Conservation (phyloP, 2,113 vertebrate genomes). For the Centropus bengalensis region DNA sequence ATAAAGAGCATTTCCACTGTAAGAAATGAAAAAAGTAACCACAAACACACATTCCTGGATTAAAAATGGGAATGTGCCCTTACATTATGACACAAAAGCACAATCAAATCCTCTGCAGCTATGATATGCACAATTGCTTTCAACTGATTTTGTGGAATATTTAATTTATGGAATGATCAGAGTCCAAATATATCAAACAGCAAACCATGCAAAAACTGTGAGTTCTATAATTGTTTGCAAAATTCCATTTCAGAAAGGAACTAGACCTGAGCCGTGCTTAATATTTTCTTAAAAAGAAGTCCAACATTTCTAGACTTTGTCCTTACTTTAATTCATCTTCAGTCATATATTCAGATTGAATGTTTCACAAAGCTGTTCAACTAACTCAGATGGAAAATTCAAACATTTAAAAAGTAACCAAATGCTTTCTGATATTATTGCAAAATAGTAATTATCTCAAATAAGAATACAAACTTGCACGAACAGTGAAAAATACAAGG, state of each 20-base stretch:
- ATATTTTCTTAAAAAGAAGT: neutral
- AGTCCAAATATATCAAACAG: neutral
- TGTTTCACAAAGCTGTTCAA: neutral
- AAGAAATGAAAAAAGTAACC: neutral
- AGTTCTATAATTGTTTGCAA: neutral
- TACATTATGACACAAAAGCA: neutral
- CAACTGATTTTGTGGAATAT: neutral
- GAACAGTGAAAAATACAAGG: neutral
- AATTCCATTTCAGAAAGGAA: neutral
- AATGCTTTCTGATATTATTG: neutral
- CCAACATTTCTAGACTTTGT: neutral
- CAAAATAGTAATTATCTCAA: neutral
- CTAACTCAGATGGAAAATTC: neutral
- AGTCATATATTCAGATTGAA: neutral
- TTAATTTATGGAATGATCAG: neutral
- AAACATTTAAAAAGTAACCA: neutral
- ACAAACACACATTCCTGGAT: conserved; percentile 7
- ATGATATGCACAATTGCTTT: neutral
- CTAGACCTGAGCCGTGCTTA: neutral
- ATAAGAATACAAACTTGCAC: neutral
- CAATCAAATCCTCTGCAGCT: neutral
- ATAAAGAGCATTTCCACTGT: neutral
- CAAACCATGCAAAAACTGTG: neutral
- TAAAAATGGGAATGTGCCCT: conserved; percentile 3
- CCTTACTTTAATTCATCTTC: neutral